These are phyloP conservation scores for Proterorhinus semilunaris DNA, from an alignment of 2,113 vertebrate genomes.

Conservation along the genomic window DNA sequence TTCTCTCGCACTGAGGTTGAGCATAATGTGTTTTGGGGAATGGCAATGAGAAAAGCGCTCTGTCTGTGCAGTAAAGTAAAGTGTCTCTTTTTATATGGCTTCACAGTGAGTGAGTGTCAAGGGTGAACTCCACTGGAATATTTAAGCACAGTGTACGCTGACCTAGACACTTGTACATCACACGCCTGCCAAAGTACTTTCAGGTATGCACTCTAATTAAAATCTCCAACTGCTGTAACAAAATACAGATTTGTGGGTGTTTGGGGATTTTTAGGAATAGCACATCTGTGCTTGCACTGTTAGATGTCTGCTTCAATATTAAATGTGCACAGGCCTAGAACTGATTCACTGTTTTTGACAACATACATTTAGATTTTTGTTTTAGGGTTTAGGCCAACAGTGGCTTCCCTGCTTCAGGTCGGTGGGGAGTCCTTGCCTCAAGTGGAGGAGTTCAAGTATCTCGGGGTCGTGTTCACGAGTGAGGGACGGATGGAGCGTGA, in stretches of 20 bases:
- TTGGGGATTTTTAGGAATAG: not conserved
- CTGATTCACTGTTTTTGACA: no score
- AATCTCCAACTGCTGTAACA: not conserved
- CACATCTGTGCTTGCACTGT: no score
- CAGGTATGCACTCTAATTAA: not conserved
- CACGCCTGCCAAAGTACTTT: not conserved
- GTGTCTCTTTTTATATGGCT: conserved; percentile 21
- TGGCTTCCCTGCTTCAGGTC: no score
- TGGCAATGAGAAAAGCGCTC: conserved; percentile 29
- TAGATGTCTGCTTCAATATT: no score
- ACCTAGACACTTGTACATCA: not conserved
- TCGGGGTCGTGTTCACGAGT: no score
- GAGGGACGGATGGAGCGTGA: no score
- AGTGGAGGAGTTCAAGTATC: no score
- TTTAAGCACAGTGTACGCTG: not conserved
- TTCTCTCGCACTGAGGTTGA: conserved; percentile 30
- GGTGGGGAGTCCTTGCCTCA: no score
- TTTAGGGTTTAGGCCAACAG: no score
- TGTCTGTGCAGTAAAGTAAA: conserved; percentile 35
- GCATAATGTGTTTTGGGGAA: conserved; percentile 24
- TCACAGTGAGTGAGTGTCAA: conserved; percentile 12
- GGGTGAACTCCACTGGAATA: conserved; percentile 20
- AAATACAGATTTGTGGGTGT: not conserved
- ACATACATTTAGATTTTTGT: no score
- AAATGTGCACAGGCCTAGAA: no score